phyloP scores from a whole-genome alignment of 2,797 vertebrate genomes.

The Sebastolobus alascanus region DNA sequence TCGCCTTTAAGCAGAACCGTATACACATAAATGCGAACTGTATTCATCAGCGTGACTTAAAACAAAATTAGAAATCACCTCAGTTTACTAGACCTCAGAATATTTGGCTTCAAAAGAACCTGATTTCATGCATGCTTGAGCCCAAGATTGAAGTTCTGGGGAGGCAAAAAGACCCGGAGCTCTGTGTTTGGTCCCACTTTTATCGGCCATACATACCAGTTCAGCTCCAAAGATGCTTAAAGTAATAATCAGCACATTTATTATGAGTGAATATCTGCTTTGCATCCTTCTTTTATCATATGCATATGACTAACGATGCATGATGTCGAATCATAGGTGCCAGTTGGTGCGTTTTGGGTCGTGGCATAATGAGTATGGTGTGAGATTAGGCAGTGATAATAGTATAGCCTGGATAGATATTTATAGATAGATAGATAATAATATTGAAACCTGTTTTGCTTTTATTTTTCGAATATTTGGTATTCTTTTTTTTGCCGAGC shows the following conservation, averaged over 20 bases:
- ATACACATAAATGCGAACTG: neutral
- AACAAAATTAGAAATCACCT: neutral
- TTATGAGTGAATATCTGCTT: neutral
- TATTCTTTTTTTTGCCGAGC: neutral
- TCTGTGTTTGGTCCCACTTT: slow-evolving; percentile 3
- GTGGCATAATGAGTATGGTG: slow-evolving; percentile 66
- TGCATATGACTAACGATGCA: slow-evolving; percentile 52
- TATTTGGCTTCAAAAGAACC: slow-evolving; percentile 1
- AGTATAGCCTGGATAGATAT: neutral
- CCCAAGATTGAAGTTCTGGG: slow-evolving; percentile 4
- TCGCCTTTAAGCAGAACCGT: neutral
- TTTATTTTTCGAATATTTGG: neutral
- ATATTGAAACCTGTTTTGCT: neutral
- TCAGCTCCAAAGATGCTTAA: neutral
- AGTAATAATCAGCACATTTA: neutral
- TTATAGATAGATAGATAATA: neutral
- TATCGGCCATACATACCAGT: neutral
- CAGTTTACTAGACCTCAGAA: neutral
- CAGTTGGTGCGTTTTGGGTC: slow-evolving; percentile 66
- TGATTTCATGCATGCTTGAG: slow-evolving; percentile 28
- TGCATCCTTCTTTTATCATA: neutral
- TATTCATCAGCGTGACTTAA: slow-evolving; percentile 1
- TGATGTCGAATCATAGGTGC: slow-evolving; percentile 44
- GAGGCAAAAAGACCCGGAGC: neutral
- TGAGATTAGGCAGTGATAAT: slow-evolving; percentile 73